Base-by-base conservation (phyloP, 2,888 invertebrate genomes). In the Chouioia cunea region DNA sequence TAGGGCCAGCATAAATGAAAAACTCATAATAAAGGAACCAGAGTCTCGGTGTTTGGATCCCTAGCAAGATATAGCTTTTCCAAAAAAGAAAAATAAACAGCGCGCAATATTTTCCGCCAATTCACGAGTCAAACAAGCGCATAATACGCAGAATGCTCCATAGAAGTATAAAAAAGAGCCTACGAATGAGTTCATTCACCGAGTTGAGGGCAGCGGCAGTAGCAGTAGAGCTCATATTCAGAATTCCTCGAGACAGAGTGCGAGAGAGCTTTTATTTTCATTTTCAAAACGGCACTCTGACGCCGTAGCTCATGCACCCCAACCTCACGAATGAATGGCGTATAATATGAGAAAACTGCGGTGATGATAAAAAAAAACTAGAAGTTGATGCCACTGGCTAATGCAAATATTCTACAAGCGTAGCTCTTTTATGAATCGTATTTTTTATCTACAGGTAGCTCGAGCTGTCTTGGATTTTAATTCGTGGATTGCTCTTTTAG, bases 341-440 rank as follows among this genome's bases (percentile, higher is more conserved):
- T 18, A 20, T 4, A 18, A 8, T n/a, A 56, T 16, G 48, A 60
- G 22, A 43, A 57, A 50, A 43, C 44, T 47, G 50, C 27, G 48
- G 58, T 23, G 66, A 71, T 71, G 66, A 66, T 57, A 47, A 63
- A 56, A 57, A 63, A 66, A 71, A 66, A 71, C 20, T 59, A 44
- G 56, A 59, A 58, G 46, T 57, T 62, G 12, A 23, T 23, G 18
- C 20, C 27, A 22, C 56, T 27, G 16, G 18, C 56, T 56, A 69
- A 70, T 70, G 69, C 44, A 56, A 64, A 64, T 58, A 64, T 53
- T 53, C 47, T 14, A 36, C 36, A 50, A 46, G 50, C 27, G 36
- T 18, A 10, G 36, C 6, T 10, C 10, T 12, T 36, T 36, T 36
- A 36, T 57, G 63, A 68, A 23, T 56, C 53, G 57, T 16, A 57